Base-by-base conservation (phyloP, 2,113 vertebrate genomes). In the Cnemophilus loriae region DNA sequence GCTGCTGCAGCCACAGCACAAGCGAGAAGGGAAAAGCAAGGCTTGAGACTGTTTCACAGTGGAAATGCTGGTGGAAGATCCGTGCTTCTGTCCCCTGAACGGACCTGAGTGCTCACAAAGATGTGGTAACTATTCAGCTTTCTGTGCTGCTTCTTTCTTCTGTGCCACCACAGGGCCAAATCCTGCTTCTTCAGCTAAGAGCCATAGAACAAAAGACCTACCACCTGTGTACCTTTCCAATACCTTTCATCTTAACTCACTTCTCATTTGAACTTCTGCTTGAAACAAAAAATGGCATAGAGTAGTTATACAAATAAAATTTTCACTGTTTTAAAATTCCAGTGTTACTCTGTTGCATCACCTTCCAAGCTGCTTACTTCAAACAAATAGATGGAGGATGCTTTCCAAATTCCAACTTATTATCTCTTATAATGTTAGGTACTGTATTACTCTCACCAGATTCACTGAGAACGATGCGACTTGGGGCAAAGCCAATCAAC, bases 401-500 rank as follows among this genome's bases (percentile, higher is more conserved):
- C 80, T 84, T 83, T 84, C 79, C 68, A 93, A 91, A 95, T 95
- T 95, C 68, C 76, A 95, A 78, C 69, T 97, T 97, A 97, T 35
- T 96, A 95, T 77, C 42, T 89, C 87, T 95, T 94, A 93, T 90
- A 89, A 96, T 79, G 77, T 90, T 84, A 97, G 93, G 68, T 90
- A 92, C 84, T 79, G 49, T 94, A 88, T 87, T 95, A 93, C 90
- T 97, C 96, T 96, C 95, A 89, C 93, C 85, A 95, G 94, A 97
- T 89, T 96, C 95, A 84, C 85, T 82, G 75, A 86, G 93, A 96
- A 46, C 6, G 3, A 96, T 76, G 94, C 64, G 87, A 88, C 75
- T 90, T 97, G 98, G 93, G 89, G 44, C 84, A 60, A 89, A 95
- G 95, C 96, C 97, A 97, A 83, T 76, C 30, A 46, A 81, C 27